Conservation (phyloP, 2,113 vertebrate species). For the Colinus virginianus region DNA sequence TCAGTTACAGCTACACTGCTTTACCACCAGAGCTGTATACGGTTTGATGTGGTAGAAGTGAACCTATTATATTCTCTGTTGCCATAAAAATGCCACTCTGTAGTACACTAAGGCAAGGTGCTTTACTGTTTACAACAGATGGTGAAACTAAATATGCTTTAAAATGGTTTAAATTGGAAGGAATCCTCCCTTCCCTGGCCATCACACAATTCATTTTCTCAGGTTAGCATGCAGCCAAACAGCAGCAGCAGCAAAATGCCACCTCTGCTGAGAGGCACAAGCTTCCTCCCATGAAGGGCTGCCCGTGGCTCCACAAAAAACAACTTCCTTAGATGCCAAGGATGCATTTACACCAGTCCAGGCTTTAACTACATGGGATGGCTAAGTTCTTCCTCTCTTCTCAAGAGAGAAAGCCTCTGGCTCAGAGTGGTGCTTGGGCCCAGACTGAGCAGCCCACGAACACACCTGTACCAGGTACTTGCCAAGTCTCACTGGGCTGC, state of each 20-base stretch:
- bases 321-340: too few relatives aligned
- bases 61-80: neutral
- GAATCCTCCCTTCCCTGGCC: neutral
- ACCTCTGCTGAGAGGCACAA: neutral
- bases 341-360: neutral
- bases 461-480: neutral
- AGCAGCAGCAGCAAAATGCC: neutral
- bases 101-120: neutral
- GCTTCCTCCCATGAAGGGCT: neutral
- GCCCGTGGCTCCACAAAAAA: neutral
- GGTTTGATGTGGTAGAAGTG: too few relatives aligned
- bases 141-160: neutral
- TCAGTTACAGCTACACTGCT: fast-evolving
- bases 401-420: neutral
- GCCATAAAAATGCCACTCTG: neutral
- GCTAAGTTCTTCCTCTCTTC: neutral
- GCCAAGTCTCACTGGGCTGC: neutral
- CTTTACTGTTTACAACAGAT: neutral
- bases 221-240: neutral
- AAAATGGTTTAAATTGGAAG: neutral
- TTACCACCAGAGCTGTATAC: neutral
- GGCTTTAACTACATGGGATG: fast-evolving
- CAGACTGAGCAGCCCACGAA: neutral
- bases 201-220: neutral
- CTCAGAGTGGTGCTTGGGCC: neutral